Evolutionary conservation across 2,888 invertebrate genomes (phyloP), one percentile per base, ranked within the genome.

Genomic region (Pseudococcus longispinus): DNA sequence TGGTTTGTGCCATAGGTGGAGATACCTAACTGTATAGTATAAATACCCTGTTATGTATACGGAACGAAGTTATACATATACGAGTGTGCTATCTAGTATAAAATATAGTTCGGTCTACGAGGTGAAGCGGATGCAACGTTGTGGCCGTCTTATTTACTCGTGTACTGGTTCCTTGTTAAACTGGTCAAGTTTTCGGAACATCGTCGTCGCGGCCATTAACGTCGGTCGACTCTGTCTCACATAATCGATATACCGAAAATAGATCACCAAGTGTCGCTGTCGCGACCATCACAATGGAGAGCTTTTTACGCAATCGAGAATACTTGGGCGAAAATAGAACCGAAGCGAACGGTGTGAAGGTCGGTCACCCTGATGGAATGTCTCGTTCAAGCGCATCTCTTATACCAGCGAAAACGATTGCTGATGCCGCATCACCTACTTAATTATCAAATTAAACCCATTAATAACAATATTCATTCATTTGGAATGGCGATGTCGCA

Each of bases 381-480:
- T 29, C 42, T 42, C 37, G 42, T 20, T 32, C 6, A 32, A 32
- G 37, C 18, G 29, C 70, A 70, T 70, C 70, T 70, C 70, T 5
- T 44, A 46, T 46, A 37, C 37, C 15, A 6, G 2, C 44, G 44
- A 15, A 15, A 46, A 15, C 13, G 0, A 46, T 11, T 11, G 44
- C 9, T 44, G 23, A 8, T 20, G 42, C 77, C 20, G 20, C 23
- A 42, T 42, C 42, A 80, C 77, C 77, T 80, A 77, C n/a, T 20
- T 55, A 60, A 42, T 80, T 80, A 80, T 42, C 20, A 42, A 80
- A 70, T 70, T 70, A 42, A 80, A 80, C 42, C 37, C 37, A 42
- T 80, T 80, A 80, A 80, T 32, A 74, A 74, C 29, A 13, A 32
- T 42, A 80, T 80, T 80, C 77, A 80, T 42, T 80, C 77, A 42